A percentile compares a stretch with the other conserved stretches of the same genome.
phyloP scores from a whole-genome alignment of 2,888 invertebrate species.

The Cylloceria caligata region DNA sequence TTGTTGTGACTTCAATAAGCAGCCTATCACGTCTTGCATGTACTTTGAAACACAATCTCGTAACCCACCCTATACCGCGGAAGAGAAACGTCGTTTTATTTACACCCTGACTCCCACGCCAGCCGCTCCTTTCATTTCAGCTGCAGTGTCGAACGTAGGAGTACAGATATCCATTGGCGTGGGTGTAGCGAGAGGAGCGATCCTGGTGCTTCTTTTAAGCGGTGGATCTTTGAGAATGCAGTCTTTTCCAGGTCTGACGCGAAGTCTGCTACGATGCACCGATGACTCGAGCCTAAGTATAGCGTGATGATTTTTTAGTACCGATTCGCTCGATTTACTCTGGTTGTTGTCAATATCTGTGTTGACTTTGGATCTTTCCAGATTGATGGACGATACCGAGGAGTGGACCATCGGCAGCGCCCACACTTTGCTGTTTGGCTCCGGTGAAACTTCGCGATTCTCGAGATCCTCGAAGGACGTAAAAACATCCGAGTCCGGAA shows the following conservation, averaged over 20 bases:
- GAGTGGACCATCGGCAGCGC: conserved; percentile 65
- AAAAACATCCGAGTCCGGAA: conserved; percentile 80
- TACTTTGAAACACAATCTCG: conserved; percentile 18
- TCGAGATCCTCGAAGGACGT: conserved; percentile 81
- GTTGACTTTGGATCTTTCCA: conserved; percentile 64
- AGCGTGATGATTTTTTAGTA: conserved; percentile 70
- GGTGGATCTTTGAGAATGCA: conserved; percentile 72
- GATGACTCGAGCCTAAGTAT: conserved; percentile 75
- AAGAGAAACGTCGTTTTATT: conserved; percentile 32
- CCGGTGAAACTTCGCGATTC: conserved; percentile 64
- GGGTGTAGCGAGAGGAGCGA: conserved; percentile 78
- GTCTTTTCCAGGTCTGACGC: conserved; percentile 71
- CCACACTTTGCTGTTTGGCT: conserved; percentile 14
- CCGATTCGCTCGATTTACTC: conserved; percentile 80
- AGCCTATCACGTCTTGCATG: neutral
- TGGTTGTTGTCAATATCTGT: conserved; percentile 71
- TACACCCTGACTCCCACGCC: conserved; percentile 79
- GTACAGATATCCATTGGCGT: conserved; percentile 81
- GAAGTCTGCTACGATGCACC: conserved; percentile 73
- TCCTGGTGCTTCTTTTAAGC: conserved; percentile 69
- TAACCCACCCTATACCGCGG: neutral
- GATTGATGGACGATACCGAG: conserved; percentile 79
- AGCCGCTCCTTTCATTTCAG: conserved; percentile 77
- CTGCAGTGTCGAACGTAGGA: conserved; percentile 78
- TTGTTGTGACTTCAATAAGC: neutral